Conservation (phyloP, 2,888 invertebrate species). For the Pseudanteris insignis region DNA sequence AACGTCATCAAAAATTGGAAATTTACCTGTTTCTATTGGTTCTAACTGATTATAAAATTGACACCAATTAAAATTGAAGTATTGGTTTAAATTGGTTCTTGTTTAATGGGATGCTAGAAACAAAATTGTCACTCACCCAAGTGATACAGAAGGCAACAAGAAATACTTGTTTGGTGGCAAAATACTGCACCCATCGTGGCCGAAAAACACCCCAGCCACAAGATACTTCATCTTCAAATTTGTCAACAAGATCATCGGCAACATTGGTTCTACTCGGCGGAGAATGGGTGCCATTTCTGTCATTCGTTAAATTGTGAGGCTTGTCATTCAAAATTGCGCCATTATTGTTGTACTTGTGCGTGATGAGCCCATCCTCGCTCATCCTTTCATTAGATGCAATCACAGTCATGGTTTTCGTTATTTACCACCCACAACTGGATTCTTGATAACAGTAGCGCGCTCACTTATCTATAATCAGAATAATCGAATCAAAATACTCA, state of each 20-base stretch:
- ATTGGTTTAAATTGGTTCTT: too few relatives aligned
- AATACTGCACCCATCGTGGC: constrained; percentile 78
- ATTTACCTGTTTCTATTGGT: too few relatives aligned
- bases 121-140: too few relatives aligned
- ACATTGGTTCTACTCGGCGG: constrained; percentile 54
- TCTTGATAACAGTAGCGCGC: too few relatives aligned
- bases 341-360: constrained; percentile 57
- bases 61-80: too few relatives aligned
- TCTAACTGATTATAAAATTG: too few relatives aligned
- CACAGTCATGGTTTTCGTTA: constrained; percentile 56
- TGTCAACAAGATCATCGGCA: constrained; percentile 49
- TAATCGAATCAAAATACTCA: too few relatives aligned
- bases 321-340: constrained; percentile 59
- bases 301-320: constrained; percentile 51
- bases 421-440: too few relatives aligned
- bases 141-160: constrained; percentile 87
- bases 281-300: constrained; percentile 58
- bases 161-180: constrained; percentile 89
- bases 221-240: constrained; percentile 69
- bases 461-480: too few relatives aligned
- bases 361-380: constrained; percentile 56
- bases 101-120: too few relatives aligned
- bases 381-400: constrained; percentile 57
- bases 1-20: too few relatives aligned
- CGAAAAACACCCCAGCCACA: constrained; percentile 85